Conservation (phyloP, 1,140 invertebrate genomes). For the Scaptodrosophila lebanonensis region DNA sequence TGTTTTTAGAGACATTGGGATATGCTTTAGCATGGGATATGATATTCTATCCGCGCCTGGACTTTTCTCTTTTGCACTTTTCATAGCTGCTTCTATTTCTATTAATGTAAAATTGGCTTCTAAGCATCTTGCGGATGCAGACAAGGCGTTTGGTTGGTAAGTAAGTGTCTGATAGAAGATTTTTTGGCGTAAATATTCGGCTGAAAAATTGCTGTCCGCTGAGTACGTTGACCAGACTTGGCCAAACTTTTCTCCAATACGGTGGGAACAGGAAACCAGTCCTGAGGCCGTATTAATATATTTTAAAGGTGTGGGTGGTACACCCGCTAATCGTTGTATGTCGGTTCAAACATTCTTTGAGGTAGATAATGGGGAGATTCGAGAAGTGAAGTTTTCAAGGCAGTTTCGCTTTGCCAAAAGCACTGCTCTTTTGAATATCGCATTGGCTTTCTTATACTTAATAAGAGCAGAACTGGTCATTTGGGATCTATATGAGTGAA, state of each 20-base stretch:
- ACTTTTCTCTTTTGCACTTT: slow-evolving; percentile 6
- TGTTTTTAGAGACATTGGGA: too few relatives aligned
- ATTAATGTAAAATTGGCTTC: slow-evolving; percentile 6
- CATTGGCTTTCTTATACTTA: slow-evolving; percentile 24
- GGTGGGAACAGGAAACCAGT: background rate
- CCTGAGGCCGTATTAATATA: slow-evolving; percentile 1
- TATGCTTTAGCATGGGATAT: slow-evolving; percentile 1
- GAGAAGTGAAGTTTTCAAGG: slow-evolving; percentile 17
- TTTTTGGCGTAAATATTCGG: slow-evolving; percentile 12
- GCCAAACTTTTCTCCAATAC: slow-evolving; percentile 8
- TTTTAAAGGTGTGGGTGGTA: slow-evolving; percentile 3
- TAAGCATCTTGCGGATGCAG: background rate
- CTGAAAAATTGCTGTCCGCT: slow-evolving; percentile 6
- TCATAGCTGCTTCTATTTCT: slow-evolving; percentile 1
- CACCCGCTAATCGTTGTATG: slow-evolving; percentile 14
- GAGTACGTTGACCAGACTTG: slow-evolving; percentile 5
- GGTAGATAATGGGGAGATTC: slow-evolving; percentile 10
- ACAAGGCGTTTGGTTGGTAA: background rate
- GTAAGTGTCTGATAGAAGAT: slow-evolving; percentile 2
- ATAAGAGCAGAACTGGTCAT: slow-evolving; percentile 4
- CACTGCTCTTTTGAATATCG: slow-evolving; percentile 10
- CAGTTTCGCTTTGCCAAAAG: background rate
- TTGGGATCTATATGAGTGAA: too few relatives aligned
- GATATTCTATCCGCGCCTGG: slow-evolving; percentile 7
- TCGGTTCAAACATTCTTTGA: slow-evolving; percentile 23